Evolutionary conservation across 2,888 invertebrate species (phyloP).

Genomic region (Nebria salina): DNA sequence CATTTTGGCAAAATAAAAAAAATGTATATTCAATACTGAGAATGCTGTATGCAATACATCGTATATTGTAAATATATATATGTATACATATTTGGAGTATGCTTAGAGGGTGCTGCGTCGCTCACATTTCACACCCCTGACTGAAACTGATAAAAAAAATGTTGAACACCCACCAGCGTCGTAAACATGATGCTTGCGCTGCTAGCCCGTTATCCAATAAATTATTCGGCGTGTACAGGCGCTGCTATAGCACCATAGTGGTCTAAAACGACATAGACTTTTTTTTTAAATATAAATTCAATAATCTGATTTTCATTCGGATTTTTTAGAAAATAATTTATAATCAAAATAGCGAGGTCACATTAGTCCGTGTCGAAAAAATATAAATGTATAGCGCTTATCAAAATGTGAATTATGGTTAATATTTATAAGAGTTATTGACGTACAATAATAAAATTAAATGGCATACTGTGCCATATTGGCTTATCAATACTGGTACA

Average conservation of each 20-base stretch:
- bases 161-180: conserved; percentile 29
- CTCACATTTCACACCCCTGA: conserved; percentile 30
- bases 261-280: not conserved
- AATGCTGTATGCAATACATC: not conserved
- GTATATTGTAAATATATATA: not conserved
- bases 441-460: not conserved
- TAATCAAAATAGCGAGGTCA: too few relatives aligned
- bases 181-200: conserved; percentile 40
- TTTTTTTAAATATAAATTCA: not conserved
- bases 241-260: not conserved
- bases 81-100: not conserved
- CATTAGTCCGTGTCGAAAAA: too few relatives aligned
- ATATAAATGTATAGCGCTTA: too few relatives aligned
- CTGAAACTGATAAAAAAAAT: conserved; percentile 24
- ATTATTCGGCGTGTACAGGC: conserved; percentile 34
- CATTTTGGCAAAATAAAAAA: too few relatives aligned
- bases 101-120: conserved; percentile 24
- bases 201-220: conserved; percentile 41
- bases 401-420: too few relatives aligned
- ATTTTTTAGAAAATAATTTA: too few relatives aligned
- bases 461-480: too few relatives aligned
- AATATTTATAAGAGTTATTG: conserved; percentile 19
- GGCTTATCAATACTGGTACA: not conserved
- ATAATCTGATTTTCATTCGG: too few relatives aligned
- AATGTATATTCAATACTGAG: not conserved